These are phyloP conservation scores for Eleutherodactylus coqui DNA, from an alignment of 2,797 vertebrate genomes.

Conservation along the genomic window DNA sequence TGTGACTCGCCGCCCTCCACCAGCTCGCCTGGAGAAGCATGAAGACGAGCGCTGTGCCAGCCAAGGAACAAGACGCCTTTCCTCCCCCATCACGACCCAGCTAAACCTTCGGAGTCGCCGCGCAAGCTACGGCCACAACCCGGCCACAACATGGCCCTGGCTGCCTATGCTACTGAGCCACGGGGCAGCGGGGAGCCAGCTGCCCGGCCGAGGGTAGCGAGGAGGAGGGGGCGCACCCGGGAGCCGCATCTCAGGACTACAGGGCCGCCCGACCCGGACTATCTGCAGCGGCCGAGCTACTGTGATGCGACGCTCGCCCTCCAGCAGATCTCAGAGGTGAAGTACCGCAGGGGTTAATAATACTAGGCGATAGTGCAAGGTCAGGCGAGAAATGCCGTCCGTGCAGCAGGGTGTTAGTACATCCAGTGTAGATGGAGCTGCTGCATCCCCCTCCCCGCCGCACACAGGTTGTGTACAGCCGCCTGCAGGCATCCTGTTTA, in stretches of 20 bases:
- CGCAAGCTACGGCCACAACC: constrained; percentile 77
- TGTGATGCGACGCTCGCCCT: constrained; percentile 95
- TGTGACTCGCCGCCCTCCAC: constrained; percentile 81
- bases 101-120: constrained; percentile 75
- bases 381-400: no score
- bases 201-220: constrained; percentile 83
- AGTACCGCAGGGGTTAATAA: constrained; percentile 65
- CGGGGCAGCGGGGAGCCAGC: constrained; percentile 72
- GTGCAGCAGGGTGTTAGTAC: neutral
- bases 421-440: neutral
- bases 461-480: constrained; percentile 10
- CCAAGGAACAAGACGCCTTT: constrained; percentile 66
- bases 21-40: constrained; percentile 83
- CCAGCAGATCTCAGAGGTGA: constrained; percentile 97
- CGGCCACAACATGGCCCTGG: constrained; percentile 92
- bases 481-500: constrained; percentile 32
- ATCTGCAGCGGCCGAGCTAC: constrained; percentile 97
- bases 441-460: neutral
- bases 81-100: constrained; percentile 49
- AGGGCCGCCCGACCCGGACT: constrained; percentile 85
- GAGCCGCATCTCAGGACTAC: constrained; percentile 68
- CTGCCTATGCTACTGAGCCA: constrained; percentile 88
- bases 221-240: constrained; percentile 78
- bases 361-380: no score
- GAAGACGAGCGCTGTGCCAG: constrained; percentile 84